Base-by-base conservation (phyloP, 2,888 invertebrate species). In the Pimpla rufipes region DNA sequence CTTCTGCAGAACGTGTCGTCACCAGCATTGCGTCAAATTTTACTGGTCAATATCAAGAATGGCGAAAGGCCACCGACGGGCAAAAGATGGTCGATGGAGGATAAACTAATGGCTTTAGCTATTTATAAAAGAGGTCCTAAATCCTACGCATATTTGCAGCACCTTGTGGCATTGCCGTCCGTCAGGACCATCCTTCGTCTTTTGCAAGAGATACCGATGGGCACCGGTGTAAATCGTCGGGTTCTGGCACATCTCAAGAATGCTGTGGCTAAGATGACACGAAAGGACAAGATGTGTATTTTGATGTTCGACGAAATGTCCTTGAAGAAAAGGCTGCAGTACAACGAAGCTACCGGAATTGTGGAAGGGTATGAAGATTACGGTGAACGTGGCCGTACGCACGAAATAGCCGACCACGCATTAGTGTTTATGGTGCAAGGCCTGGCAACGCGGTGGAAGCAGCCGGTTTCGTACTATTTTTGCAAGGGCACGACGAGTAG, bases 291-390 rank as follows among this genome's bases (percentile, higher is more conserved):
- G 2, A 13, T 57, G 35, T 59, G 59, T n/a, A 55, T 77, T 8
- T 6, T 77, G 0, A 55, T 70, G 35, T 68, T 68, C 23, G 68
- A 77, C 23, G 68, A 77, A 77, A 70, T 77, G n/a, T 13, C 55
- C 2, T 21, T 77, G 1, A 77, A 77, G 10, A 59, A 50, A 29
- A 13, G 77, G 11, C 23, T 77, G 1, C 23, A 21, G 0, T 68
- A 42, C 13, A 67, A 62, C 47, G 57, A 77, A 13, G 13, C 5
- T 2, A 45, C n/a, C 3, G 68, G 59, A 3, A 13, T 13, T 6
- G 62, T 77, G 11, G 68, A 68, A 2, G 68, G 50, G 11, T 68
- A 35, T 8, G 68, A 68, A 29, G 68, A 68, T 35, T 68, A 35
- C 29, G 68, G 50, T 7, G 50, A 16, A 68, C 68, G 29, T 1